These are phyloP conservation scores for Pteromalus puparum DNA, from an alignment of 1,140 invertebrate species.

Conservation along the genomic window DNA sequence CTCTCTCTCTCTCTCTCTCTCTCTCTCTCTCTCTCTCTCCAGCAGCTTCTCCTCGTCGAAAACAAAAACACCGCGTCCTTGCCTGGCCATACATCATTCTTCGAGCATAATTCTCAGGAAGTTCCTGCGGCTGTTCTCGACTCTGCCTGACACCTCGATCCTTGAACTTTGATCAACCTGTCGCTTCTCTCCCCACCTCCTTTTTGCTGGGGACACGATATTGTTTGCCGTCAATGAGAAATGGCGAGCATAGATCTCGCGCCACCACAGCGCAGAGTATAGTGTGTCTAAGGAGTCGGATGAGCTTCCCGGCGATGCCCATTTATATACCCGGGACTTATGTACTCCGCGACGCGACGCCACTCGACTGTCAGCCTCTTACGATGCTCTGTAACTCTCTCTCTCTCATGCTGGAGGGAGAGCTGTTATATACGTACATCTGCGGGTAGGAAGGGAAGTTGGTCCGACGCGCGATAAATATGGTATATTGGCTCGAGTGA, in stretches of 20 bases:
- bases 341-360: constrained; percentile 5
- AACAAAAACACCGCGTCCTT: background rate
- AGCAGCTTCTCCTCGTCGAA: background rate
- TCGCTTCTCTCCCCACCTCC: constrained; percentile 36
- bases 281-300: constrained; percentile 13
- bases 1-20: too few species aligned
- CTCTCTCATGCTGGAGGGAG: background rate
- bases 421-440: background rate
- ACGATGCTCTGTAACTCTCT: background rate
- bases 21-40: background rate
- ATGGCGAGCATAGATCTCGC: constrained; percentile 68
- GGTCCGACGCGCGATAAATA: too few species aligned
- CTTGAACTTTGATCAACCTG: constrained; percentile 67
- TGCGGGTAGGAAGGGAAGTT: background rate
- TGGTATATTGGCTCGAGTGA: too few species aligned
- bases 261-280: background rate
- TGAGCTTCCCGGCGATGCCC: constrained; percentile 52
- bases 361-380: constrained; percentile 13
- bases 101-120: constrained; percentile 18
- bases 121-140: background rate
- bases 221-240: constrained; percentile 68
- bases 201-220: constrained; percentile 46
- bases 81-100: constrained; percentile 3
- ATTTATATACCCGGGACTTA: constrained; percentile 60
- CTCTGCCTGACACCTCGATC: constrained; percentile 20